These are phyloP conservation scores for Lordiphosa fenestrarum DNA, from an alignment of 2,888 invertebrate species.

Conservation along the genomic window DNA sequence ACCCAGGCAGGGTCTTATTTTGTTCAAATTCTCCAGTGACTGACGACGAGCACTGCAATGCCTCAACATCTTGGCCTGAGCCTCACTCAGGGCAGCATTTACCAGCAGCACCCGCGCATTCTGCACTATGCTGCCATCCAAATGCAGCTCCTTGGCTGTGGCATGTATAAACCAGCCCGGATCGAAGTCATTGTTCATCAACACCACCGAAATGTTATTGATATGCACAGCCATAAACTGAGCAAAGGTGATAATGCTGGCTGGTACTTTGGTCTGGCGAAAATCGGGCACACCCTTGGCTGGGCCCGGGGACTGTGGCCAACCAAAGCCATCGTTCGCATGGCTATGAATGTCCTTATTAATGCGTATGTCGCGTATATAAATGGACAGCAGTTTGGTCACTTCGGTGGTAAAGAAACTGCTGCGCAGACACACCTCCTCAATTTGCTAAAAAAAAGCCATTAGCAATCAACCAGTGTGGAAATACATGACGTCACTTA, in stretches of 20 bases:
- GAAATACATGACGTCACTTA: conserved; percentile 80
- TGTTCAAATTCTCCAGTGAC: conserved; percentile 79
- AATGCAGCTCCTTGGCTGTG: conserved; percentile 85
- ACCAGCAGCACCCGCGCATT: conserved; percentile 86
- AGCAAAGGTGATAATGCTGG: conserved; percentile 90
- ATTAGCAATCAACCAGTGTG: not conserved
- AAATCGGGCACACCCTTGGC: conserved; percentile 84
- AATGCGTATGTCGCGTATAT: conserved; percentile 89
- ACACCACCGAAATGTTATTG: conserved; percentile 85
- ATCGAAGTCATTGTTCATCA: conserved; percentile 83
- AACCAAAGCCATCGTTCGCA: conserved; percentile 66
- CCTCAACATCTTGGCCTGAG: conserved; percentile 81
- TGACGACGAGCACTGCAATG: conserved; percentile 78
- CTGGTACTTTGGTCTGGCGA: conserved; percentile 88
- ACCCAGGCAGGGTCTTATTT: conserved; percentile 85
- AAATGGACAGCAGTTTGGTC: conserved; percentile 90
- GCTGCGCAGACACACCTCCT: conserved; percentile 91
- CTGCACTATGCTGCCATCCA: conserved; percentile 86
- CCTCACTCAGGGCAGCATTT: conserved; percentile 86
- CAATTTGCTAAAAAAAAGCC: conserved; percentile 85
- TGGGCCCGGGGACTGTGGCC: conserved; percentile 63
- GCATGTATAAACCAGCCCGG: conserved; percentile 87
- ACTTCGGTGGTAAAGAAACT: conserved; percentile 94
- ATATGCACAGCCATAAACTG: conserved; percentile 95
- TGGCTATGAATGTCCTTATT: conserved; percentile 86